A percentile compares a stretch with the other conserved stretches of the same genome.
Evolutionary conservation across 2,888 invertebrate genomes (phyloP).

Genomic region (Trachelus iudaicus): DNA sequence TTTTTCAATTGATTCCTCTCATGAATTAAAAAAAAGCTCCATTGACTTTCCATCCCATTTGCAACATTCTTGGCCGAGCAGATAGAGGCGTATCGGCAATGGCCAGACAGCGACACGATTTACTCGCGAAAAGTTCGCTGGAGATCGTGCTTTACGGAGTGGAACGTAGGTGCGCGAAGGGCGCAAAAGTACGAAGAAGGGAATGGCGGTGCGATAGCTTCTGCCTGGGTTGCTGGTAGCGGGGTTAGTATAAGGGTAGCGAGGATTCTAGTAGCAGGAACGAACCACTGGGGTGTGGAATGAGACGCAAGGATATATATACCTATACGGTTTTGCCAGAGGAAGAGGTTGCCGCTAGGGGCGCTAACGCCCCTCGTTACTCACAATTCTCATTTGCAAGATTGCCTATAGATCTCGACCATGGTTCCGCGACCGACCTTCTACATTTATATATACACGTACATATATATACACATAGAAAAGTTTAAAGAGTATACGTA

Average conservation of each 20-base stretch:
- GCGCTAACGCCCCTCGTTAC: constrained; percentile 61
- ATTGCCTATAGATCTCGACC: constrained; percentile 62
- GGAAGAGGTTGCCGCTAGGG: constrained; percentile 31
- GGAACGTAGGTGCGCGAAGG: background rate
- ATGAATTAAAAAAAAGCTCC: background rate
- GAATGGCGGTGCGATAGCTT: background rate
- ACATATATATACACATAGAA: constrained; percentile 13
- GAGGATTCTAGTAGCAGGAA: background rate
- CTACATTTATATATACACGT: constrained; percentile 9
- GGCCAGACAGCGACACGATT: background rate
- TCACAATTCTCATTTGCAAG: constrained; percentile 64
- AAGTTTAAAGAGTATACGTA: background rate
- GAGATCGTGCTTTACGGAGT: constrained; percentile 1
- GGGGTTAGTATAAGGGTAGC: background rate
- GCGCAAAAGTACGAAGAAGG: background rate
- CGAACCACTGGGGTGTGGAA: background rate
- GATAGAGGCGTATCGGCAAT: background rate
- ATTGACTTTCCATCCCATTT: background rate
- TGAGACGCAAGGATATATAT: background rate
- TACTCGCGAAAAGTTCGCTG: background rate
- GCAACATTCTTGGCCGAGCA: background rate
- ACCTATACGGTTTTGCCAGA: constrained; percentile 2
- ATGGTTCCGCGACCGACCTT: constrained; percentile 45
- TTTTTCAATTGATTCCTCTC: background rate
- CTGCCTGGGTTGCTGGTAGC: background rate